These are phyloP conservation scores for Recurvirostra avosetta DNA, from an alignment of 2,113 vertebrate genomes.

Conservation along the genomic window DNA sequence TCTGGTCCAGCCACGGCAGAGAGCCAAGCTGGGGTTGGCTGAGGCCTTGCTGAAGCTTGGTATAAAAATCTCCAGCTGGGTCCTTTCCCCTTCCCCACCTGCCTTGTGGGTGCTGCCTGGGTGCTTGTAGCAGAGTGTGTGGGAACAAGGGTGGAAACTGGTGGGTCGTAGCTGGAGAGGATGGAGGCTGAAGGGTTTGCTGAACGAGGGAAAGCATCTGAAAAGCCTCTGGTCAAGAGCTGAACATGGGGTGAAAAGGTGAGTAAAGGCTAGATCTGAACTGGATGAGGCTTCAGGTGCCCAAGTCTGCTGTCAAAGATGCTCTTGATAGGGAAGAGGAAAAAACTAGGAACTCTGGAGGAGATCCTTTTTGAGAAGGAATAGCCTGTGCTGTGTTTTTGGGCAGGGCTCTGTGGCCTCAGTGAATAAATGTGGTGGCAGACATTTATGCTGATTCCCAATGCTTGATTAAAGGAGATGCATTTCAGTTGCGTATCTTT, in stretches of 20 bases:
- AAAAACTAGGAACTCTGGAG: background rate
- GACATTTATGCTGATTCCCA: background rate
- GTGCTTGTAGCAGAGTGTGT: background rate
- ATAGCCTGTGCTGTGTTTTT: background rate
- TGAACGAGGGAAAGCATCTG: background rate
- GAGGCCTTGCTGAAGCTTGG: background rate
- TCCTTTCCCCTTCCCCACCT: background rate
- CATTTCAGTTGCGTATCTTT: background rate
- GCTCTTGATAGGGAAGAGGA: background rate
- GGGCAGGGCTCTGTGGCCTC: background rate
- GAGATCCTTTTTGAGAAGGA: background rate
- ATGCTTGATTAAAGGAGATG: background rate
- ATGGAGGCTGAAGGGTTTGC: background rate
- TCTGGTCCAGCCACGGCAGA: background rate
- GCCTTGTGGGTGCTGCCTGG: background rate
- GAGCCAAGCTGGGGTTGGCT: background rate
- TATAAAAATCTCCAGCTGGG: background rate
- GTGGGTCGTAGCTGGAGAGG: background rate
- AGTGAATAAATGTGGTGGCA: background rate
- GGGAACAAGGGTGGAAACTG: background rate
- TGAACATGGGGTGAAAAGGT: background rate
- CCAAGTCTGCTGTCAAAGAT: background rate
- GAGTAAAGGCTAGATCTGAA: background rate
- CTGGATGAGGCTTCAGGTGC: background rate
- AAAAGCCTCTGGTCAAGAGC: background rate